Percentiles rank a stretch among this genome's conserved stretches.
These are phyloP conservation scores for Botia kubotai DNA, from an alignment of 2,797 vertebrate species.

Conservation along the genomic window DNA sequence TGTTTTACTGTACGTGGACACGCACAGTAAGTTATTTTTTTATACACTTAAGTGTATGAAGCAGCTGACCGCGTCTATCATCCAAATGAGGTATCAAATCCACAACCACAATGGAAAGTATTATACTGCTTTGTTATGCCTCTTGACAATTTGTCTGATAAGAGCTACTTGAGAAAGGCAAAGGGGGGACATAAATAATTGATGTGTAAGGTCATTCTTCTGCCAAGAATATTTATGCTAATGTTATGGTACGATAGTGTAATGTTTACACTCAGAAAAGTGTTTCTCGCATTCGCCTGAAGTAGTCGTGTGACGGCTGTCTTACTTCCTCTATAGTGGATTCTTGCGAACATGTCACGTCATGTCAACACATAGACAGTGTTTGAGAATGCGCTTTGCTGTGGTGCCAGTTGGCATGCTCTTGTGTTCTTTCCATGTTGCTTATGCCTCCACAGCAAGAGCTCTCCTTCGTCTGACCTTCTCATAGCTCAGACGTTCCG, in stretches of 20 bases:
- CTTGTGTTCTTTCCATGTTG: constrained; percentile 52
- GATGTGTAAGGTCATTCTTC: background rate
- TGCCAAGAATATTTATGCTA: background rate
- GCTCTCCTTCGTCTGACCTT: constrained; percentile 50
- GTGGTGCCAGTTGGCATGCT: constrained; percentile 53
- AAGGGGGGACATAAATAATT: constrained; percentile 29
- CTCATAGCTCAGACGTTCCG: constrained; percentile 50
- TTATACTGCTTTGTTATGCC: constrained; percentile 7
- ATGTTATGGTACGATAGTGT: background rate
- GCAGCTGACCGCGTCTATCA: too few relatives aligned
- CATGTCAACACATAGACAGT: constrained; percentile 50
- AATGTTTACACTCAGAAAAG: background rate
- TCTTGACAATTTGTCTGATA: constrained; percentile 17
- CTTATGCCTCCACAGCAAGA: constrained; percentile 44
- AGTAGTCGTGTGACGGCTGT: constrained; percentile 16
- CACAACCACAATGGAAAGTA: constrained; percentile 6
- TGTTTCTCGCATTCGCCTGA: background rate
- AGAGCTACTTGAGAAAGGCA: constrained; percentile 7
- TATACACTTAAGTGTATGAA: background rate
- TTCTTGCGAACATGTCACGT: constrained; percentile 43
- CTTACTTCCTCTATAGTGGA: constrained; percentile 35
- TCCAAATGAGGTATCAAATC: background rate
- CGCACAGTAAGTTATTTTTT: background rate
- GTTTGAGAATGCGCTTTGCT: constrained; percentile 49
- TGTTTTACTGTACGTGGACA: too few relatives aligned